phyloP scores from a whole-genome alignment of 1,140 invertebrate genomes.

The Littorina saxatilis region DNA sequence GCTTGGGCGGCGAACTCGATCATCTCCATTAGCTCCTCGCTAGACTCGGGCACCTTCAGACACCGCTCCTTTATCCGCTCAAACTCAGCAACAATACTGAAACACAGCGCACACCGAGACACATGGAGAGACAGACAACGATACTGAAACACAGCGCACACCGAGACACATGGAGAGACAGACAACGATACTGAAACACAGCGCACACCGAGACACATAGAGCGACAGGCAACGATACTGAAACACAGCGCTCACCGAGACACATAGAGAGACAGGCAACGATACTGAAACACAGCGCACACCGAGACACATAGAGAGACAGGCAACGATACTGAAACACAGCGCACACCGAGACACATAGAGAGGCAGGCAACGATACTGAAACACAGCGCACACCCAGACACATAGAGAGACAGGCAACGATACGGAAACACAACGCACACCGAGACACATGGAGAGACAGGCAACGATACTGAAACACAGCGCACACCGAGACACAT shows the following conservation, averaged over 20 bases:
- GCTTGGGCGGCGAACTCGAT: conserved; percentile 70
- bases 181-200: not conserved
- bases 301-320: not conserved
- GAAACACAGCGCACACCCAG: too few species aligned
- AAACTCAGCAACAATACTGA: conserved; percentile 73
- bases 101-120: not conserved
- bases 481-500: too few species aligned
- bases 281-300: not conserved
- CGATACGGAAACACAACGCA: too few species aligned
- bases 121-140: not conserved
- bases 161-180: not conserved
- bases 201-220: not conserved
- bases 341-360: too few species aligned
- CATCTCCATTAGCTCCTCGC: conserved; percentile 74
- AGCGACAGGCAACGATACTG: not conserved
- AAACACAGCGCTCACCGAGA: not conserved
- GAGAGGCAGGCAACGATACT: too few species aligned
- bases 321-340: not conserved
- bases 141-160: not conserved
- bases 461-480: too few species aligned
- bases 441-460: too few species aligned
- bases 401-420: too few species aligned
- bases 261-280: not conserved
- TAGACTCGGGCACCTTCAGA: conserved; percentile 69
- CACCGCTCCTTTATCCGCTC: conserved; percentile 65